Evolutionary conservation across 1,140 invertebrate genomes (phyloP).

Genomic region (Hyles vespertilio): DNA sequence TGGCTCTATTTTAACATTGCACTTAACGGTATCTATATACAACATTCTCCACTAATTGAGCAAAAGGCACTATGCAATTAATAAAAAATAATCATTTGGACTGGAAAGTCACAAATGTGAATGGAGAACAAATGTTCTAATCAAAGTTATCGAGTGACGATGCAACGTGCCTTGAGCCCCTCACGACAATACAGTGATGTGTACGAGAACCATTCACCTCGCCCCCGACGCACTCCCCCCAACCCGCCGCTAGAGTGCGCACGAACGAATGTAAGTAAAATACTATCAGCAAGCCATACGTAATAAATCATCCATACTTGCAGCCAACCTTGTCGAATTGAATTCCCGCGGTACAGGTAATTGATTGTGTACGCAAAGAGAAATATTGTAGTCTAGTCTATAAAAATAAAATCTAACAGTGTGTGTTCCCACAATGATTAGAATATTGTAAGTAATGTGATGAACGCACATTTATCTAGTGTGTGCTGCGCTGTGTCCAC

Average conservation of each 20-base stretch:
- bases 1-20: conserved; percentile 22
- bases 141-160: conserved; percentile 14
- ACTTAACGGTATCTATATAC: conserved; percentile 31
- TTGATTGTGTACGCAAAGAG: conserved; percentile 15
- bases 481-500: conserved; percentile 19
- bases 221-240: conserved; percentile 6
- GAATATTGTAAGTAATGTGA: too few relatives aligned
- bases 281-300: conserved; percentile 29
- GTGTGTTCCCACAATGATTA: too few relatives aligned
- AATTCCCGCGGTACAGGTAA: conserved; percentile 17
- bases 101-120: too few relatives aligned
- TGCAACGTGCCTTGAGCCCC: conserved; percentile 61
- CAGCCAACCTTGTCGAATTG: conserved; percentile 29
- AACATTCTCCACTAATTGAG: conserved; percentile 38
- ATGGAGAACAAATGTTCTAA: conserved; percentile 2
- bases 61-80: conserved; percentile 66
- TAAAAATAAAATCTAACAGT: too few relatives aligned
- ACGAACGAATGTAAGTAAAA: conserved; percentile 14
- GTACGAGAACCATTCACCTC: conserved; percentile 8
- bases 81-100: conserved; percentile 38
- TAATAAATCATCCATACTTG: conserved; percentile 27
- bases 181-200: conserved; percentile 19
- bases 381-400: too few relatives aligned
- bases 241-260: not conserved
- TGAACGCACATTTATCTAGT: not conserved